Base-by-base conservation (phyloP, 2,888 invertebrate species). In the Zonitis immaculata region DNA sequence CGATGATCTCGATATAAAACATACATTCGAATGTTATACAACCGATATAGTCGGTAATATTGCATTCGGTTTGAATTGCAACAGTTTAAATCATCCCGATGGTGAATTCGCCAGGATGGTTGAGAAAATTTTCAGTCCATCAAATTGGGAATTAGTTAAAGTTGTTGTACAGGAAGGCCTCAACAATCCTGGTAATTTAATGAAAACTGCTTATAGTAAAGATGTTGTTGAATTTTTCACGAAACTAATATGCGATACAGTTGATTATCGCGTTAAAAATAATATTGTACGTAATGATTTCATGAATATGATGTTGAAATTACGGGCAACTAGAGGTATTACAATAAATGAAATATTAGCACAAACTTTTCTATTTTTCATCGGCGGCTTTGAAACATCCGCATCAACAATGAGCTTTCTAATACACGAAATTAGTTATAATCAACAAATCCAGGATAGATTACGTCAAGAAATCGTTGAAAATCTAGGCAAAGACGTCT, bases 261-360 rank as follows among this genome's bases (percentile, higher is more conserved):
- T 80, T 0, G 68, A 75, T 0, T 73, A 77, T 49, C 69, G 81
- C 5, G 75, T 76, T 52, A 69, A 73, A 32, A 75, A 78, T 52
- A 71, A 77, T 1, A 58, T 80, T 0, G 63, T 63, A 0, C 68
- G 80, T 2, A 78, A 79, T 49, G 82, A 81, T 67, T 82, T 83
- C 54, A 65, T 84, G 49, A 79, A 83, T 56, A 62, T 81, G 5
- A 67, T 81, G 47, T 68, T 79, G 20, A 74, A 81, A 30, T 59
- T 49, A 49, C 80, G 39, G 78, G 77, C 58, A 73, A 76, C n/a
- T n/a, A 18, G 30, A 70, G 73, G 53, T 67, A 66, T 20, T 32
- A 57, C 52, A 7, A 22, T 56, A 3, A 47, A 58, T 11, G 59
- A 60, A 47, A 43, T 58, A 18, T 44, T 52, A 1, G 57, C 56